Evolutionary conservation across 2,888 invertebrate species (phyloP).

Genomic region (Tipula helvola): DNA sequence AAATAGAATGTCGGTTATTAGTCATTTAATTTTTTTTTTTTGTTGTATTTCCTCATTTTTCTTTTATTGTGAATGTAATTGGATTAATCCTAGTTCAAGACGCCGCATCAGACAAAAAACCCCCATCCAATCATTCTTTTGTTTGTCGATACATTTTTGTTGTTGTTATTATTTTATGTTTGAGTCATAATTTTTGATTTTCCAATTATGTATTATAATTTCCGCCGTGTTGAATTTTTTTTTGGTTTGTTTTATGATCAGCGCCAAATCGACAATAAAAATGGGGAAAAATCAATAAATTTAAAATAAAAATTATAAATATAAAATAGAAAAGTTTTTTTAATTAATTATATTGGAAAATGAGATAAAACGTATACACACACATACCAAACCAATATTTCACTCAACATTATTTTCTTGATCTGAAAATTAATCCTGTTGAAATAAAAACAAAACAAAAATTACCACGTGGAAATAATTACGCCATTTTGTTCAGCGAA

Average conservation of each 20-base stretch:
- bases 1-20: conserved; percentile 4
- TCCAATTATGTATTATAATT: not conserved
- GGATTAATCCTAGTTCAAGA: not conserved
- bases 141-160: not conserved
- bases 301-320: not conserved
- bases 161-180: not conserved
- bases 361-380: not conserved
- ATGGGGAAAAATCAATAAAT: not conserved
- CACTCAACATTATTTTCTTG: not conserved
- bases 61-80: not conserved
- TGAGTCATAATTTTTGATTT: not conserved
- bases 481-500: not conserved
- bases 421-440: not conserved
- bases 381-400: not conserved
- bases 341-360: not conserved
- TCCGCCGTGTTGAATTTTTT: not conserved
- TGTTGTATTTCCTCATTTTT: not conserved
- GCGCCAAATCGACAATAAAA: not conserved
- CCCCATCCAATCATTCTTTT: not conserved
- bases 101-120: not conserved
- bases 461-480: not conserved
- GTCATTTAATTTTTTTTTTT: not conserved
- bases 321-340: not conserved
- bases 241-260: not conserved
- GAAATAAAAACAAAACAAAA: not conserved